Conservation (phyloP, 2,888 invertebrate species). For the Euplexia lucipara region DNA sequence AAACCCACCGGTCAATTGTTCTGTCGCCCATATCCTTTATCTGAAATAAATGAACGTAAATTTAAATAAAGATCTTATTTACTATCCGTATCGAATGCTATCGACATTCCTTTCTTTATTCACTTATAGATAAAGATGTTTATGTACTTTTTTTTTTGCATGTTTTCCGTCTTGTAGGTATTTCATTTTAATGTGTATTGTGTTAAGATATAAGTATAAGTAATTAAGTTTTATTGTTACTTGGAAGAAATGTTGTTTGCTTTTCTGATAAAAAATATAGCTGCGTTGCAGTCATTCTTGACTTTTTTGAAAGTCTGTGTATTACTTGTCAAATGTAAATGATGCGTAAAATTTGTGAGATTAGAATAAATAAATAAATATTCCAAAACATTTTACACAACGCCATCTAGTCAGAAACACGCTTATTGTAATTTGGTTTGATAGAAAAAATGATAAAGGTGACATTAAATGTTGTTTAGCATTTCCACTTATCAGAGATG, state of each 20-base stretch:
- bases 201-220: constrained; percentile 16
- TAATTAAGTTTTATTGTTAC: constrained; percentile 26
- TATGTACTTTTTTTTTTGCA: neutral
- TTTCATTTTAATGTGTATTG: constrained; percentile 20
- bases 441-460: too few species aligned
- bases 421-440: too few species aligned
- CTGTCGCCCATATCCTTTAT: constrained; percentile 32
- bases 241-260: neutral
- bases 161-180: constrained; percentile 16
- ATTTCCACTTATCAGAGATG: too few species aligned
- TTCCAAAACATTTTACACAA: too few species aligned
- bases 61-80: constrained; percentile 17
- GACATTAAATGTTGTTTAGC: too few species aligned
- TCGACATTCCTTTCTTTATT: constrained; percentile 12
- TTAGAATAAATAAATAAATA: too few species aligned
- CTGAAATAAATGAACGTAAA: constrained; percentile 33
- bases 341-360: too few species aligned
- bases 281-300: too few species aligned
- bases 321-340: too few species aligned
- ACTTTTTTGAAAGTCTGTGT: too few species aligned
- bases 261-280: too few species aligned
- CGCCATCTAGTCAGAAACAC: too few species aligned
- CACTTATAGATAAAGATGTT: constrained; percentile 39
- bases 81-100: constrained; percentile 3
- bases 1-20: constrained; percentile 51